Evolutionary conservation across 2,888 invertebrate species (phyloP).

Genomic region (Allophyes oxyacanthae): DNA sequence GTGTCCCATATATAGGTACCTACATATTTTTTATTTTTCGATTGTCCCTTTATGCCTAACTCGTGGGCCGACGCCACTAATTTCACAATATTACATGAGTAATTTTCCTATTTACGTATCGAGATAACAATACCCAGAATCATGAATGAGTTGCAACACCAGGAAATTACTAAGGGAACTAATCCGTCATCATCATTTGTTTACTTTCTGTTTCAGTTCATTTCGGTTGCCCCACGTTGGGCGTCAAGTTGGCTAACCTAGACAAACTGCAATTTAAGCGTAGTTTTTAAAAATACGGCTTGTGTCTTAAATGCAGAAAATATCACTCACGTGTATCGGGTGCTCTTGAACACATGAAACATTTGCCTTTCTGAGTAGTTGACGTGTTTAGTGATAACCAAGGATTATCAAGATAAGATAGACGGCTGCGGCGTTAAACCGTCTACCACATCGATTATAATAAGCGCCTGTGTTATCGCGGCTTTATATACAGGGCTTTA

Average conservation of each 20-base stretch:
- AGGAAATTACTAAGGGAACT: background rate
- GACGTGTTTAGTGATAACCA: conserved; percentile 42
- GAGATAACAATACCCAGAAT: conserved; percentile 22
- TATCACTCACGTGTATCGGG: conserved; percentile 16
- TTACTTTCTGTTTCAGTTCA: background rate
- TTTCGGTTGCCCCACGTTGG: conserved; percentile 30
- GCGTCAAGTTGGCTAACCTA: conserved; percentile 17
- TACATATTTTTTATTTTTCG: too few relatives aligned
- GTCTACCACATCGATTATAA: conserved; percentile 11
- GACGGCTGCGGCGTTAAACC: conserved; percentile 36
- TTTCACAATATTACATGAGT: conserved; percentile 38
- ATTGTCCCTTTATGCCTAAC: too few relatives aligned
- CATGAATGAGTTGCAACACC: conserved; percentile 26
- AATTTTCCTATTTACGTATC: conserved; percentile 8
- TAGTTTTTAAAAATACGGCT: background rate
- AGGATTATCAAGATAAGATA: conserved; percentile 48
- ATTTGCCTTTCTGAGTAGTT: conserved; percentile 46
- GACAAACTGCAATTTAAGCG: background rate
- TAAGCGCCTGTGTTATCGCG: conserved; percentile 28
- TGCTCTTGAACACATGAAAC: conserved; percentile 45
- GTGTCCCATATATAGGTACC: too few relatives aligned
- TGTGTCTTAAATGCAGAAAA: conserved; percentile 11
- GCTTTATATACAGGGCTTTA: background rate
- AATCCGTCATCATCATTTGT: background rate
- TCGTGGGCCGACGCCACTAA: background rate